A percentile compares a stretch with the other conserved stretches of the same genome.
Conservation (phyloP, 2,113 vertebrate genomes). For the Bambusicola thoracicus region DNA sequence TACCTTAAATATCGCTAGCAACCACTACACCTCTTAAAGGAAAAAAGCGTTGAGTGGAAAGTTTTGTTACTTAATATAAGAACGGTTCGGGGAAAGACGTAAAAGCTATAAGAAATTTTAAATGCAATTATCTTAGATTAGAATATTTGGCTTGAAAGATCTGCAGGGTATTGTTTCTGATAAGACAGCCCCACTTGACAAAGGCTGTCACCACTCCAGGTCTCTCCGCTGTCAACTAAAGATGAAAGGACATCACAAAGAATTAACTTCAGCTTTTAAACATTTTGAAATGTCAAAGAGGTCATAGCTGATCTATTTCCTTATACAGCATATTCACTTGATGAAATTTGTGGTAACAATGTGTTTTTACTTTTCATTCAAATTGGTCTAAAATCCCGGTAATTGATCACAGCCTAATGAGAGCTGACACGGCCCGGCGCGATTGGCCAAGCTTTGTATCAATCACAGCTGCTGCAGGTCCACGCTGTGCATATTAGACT, state of each 20-base stretch:
- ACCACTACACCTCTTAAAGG: background rate
- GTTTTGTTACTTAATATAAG: background rate
- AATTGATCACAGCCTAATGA: conserved; percentile 72
- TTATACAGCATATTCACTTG: conserved; percentile 75
- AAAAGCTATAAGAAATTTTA: conserved; percentile 69
- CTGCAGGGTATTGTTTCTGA: conserved; percentile 79
- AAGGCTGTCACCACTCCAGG: conserved; percentile 77
- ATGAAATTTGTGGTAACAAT: conserved; percentile 78
- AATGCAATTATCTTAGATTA: conserved; percentile 83
- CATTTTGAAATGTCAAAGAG: conserved; percentile 81
- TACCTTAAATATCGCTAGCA: background rate
- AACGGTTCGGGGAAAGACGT: background rate
- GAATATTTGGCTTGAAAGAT: conserved; percentile 78
- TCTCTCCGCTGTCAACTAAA: conserved; percentile 74
- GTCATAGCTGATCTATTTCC: conserved; percentile 77
- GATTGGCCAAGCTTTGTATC: conserved; percentile 69
- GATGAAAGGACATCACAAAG: conserved; percentile 81
- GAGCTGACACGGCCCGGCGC: conserved; percentile 50
- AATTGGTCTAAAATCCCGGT: conserved; percentile 42
- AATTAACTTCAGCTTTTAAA: conserved; percentile 84
- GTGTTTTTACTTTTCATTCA: conserved; percentile 75
- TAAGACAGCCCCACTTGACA: conserved; percentile 77
- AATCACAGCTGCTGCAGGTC: conserved; percentile 57
- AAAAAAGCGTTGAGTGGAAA: background rate
- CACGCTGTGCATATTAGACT: conserved; percentile 23